These are phyloP conservation scores for Anagrus nilaparvatae DNA, from an alignment of 1,140 invertebrate species.

Conservation along the genomic window DNA sequence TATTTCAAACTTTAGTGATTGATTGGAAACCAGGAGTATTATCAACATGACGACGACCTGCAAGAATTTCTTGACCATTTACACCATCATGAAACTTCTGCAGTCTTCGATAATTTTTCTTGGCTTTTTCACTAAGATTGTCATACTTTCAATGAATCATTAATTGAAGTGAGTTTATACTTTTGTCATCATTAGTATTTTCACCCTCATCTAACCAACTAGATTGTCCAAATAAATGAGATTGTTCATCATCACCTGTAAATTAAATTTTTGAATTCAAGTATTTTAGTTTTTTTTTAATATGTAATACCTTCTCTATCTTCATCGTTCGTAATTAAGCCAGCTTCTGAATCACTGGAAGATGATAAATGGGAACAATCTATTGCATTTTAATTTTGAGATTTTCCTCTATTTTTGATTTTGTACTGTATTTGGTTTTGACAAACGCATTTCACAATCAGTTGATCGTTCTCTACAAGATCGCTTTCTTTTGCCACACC, in stretches of 20 bases:
- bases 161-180: conserved; percentile 38
- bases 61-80: conserved; percentile 71
- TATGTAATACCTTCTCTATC: conserved; percentile 48
- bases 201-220: conserved; percentile 44
- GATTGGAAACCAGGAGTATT: conserved; percentile 73
- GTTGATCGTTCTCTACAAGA: conserved; percentile 56
- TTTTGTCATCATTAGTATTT: conserved; percentile 37
- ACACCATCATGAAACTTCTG: conserved; percentile 35
- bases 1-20: too few species aligned
- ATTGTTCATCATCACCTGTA: conserved; percentile 80
- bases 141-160: conserved; percentile 45
- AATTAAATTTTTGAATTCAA: conserved; percentile 2
- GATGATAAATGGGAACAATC: conserved; percentile 41
- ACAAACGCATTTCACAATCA: conserved; percentile 44
- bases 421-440: conserved; percentile 32
- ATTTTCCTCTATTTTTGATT: conserved; percentile 34
- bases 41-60: conserved; percentile 72
- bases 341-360: conserved; percentile 53
- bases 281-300: conserved; percentile 2
- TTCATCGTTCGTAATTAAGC: conserved; percentile 55
- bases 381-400: conserved; percentile 32
- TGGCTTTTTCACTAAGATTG: conserved; percentile 38
- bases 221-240: conserved; percentile 72
- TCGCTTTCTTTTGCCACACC: conserved; percentile 65
- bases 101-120: conserved; percentile 36